Evolutionary conservation across 2,888 invertebrate species (phyloP).

Genomic region (Drosophila siamana): DNA sequence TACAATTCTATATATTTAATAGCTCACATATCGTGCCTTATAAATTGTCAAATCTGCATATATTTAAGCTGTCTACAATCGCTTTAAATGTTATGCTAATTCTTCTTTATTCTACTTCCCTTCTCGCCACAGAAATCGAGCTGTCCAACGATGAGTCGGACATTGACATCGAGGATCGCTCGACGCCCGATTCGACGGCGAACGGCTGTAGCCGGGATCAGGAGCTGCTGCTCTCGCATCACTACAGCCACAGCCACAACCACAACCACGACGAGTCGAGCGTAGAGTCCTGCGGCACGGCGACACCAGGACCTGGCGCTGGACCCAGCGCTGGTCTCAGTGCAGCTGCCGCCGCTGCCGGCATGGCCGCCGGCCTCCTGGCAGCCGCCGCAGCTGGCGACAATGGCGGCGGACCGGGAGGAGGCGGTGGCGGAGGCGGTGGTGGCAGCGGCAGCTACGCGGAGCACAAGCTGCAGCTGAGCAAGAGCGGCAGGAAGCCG

Average conservation of each 20-base stretch:
- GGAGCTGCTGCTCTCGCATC: slow-evolving; percentile 67
- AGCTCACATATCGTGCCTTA: no score
- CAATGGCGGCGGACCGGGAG: not conserved
- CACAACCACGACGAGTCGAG: slow-evolving; percentile 82
- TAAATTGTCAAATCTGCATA: no score
- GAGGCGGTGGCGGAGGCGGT: not conserved
- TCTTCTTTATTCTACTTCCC: not conserved
- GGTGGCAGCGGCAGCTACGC: slow-evolving; percentile 63
- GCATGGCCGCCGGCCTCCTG: slow-evolving; percentile 64
- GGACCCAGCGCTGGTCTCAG: slow-evolving; percentile 37
- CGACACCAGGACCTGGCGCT: slow-evolving; percentile 49
- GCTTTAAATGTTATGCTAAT: no score
- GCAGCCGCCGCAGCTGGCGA: slow-evolving; percentile 47
- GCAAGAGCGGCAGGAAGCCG: slow-evolving; percentile 90
- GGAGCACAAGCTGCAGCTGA: slow-evolving; percentile 82
- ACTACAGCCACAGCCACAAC: slow-evolving; percentile 60
- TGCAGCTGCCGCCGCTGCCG: slow-evolving; percentile 65
- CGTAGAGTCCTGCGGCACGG: slow-evolving; percentile 78
- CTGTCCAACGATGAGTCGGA: slow-evolving; percentile 85
- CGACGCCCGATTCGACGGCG: slow-evolving; percentile 82
- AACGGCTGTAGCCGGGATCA: slow-evolving; percentile 63
- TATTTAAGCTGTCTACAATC: no score
- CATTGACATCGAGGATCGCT: slow-evolving; percentile 85
- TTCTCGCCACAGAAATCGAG: slow-evolving; percentile 77
- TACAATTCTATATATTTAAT: no score